These are phyloP conservation scores for Myotis daubentonii DNA, from an alignment of 2,797 vertebrate species.

Conservation along the genomic window DNA sequence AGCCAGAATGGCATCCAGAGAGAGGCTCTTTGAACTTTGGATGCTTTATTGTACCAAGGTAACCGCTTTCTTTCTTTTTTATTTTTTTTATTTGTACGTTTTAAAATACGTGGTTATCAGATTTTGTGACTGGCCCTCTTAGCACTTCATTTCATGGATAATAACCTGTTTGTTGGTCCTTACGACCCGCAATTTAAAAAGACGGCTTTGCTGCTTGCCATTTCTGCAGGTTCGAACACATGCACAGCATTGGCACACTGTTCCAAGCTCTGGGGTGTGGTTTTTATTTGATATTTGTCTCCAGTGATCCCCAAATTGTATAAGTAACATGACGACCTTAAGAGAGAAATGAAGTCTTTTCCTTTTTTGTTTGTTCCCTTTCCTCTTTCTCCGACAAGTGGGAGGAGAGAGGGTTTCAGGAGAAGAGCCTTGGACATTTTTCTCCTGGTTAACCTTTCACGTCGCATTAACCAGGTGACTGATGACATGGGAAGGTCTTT, in stretches of 20 bases:
- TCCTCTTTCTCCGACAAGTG: not conserved
- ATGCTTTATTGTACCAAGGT: conserved; percentile 99
- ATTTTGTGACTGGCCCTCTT: conserved; percentile 12
- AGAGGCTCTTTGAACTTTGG: conserved; percentile 98
- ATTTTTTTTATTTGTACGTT: not conserved
- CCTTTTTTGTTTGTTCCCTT: conserved; percentile 36
- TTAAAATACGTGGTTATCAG: conserved; percentile 49
- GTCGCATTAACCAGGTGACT: not conserved
- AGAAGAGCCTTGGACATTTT: conserved; percentile 43
- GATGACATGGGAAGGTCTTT: not conserved
- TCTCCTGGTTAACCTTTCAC: conserved; percentile 23
- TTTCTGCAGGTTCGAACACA: not conserved
- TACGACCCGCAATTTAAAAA: conserved; percentile 37
- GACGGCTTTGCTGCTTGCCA: not conserved
- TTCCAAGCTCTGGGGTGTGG: conserved; percentile 25
- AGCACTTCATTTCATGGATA: not conserved
- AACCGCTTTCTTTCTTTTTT: conserved; percentile 73
- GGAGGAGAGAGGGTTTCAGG: not conserved
- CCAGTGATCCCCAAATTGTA: conserved; percentile 13
- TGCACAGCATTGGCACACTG: not conserved
- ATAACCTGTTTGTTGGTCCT: conserved; percentile 6
- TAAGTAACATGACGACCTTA: not conserved
- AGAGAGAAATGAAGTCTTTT: conserved; percentile 46
- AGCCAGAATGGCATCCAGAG: conserved; percentile 94
- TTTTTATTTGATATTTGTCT: conserved; percentile 23